Evolutionary conservation across 2,797 vertebrate genomes (phyloP), one percentile per base, ranked within the genome.

Genomic region (Macroramphosus scolopax): DNA sequence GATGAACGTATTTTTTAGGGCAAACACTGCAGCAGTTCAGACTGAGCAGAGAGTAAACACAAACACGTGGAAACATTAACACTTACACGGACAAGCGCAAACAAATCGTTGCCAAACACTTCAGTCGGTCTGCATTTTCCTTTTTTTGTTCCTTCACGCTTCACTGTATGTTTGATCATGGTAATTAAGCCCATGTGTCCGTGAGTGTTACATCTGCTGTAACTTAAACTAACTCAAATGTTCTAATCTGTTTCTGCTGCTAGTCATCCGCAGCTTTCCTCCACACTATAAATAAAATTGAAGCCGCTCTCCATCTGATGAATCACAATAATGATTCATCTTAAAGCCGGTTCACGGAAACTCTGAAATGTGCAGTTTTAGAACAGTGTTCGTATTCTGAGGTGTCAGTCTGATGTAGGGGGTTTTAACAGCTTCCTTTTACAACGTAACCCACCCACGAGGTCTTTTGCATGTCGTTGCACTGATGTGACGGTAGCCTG

Each of bases 291-390:
- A 68, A 80, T 68, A 69, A 16, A 54, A 38, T 4, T 41, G 16
- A 36, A 36, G 22, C 61, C 50, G 38, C 52, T 50, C 32, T 13
- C 15, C 17, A 51, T 45, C 42, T 43, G 35, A 33, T 77, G 67
- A 79, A 64, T 84, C 72, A 78, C 47, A 31, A 41, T 24, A 36
- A 54, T 69, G 63, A 77, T 51, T 78, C 72, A 76, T 62, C 59
- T 20, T 53, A 39, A 29, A 42, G 57, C 36, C 60, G 33, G 20
- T 26, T 62, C 36, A 20, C 26, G 3, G 35, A 56, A 41, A 54
- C 57, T 60, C 44, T 49, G 57, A 43, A 52, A 62, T 46, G 54
- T 40, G 32, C 72, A n/a, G 33, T 60, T 70, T 45, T 36, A 39
- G 32, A 54, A 28, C 12, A 17, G 6, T 16, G 36, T 30, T 34